These are phyloP conservation scores for Astyanax mexicanus DNA, from an alignment of 2,797 vertebrate species.

Conservation along the genomic window DNA sequence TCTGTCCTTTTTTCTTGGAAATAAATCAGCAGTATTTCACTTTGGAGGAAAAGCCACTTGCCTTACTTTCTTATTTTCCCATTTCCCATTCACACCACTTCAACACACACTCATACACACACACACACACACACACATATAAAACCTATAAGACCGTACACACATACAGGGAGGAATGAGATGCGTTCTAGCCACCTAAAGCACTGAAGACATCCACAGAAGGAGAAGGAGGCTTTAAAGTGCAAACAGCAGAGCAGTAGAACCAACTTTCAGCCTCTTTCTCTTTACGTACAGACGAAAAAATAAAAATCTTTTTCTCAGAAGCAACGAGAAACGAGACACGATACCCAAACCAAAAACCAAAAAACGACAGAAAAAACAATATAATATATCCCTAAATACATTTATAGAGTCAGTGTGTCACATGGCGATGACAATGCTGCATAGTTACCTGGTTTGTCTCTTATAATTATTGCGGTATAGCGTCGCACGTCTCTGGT, in stretches of 20 bases:
- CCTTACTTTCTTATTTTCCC: neutral
- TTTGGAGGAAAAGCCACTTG: constrained; percentile 41
- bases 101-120: constrained; percentile 43
- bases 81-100: constrained; percentile 36
- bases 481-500: constrained; percentile 70
- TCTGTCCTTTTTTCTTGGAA: constrained; percentile 31
- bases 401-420: constrained; percentile 77
- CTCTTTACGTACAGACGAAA: constrained; percentile 47
- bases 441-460: constrained; percentile 93
- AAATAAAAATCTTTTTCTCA: constrained; percentile 51
- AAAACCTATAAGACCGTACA: constrained; percentile 35
- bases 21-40: constrained; percentile 60
- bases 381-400: constrained; percentile 50
- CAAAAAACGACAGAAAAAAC: constrained; percentile 53
- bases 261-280: constrained; percentile 53
- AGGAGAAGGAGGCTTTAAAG: constrained; percentile 76
- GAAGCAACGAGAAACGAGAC: constrained; percentile 65
- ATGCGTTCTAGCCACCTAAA: constrained; percentile 85
- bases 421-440: constrained; percentile 90
- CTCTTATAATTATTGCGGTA: constrained; percentile 93
- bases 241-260: constrained; percentile 78
- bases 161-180: constrained; percentile 69
- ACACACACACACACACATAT: constrained; percentile 47
- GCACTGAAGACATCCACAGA: constrained; percentile 82
- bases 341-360: constrained; percentile 59